Evolutionary conservation across 2,797 vertebrate species (phyloP).

Genomic region (Poeciliopsis presidionis): DNA sequence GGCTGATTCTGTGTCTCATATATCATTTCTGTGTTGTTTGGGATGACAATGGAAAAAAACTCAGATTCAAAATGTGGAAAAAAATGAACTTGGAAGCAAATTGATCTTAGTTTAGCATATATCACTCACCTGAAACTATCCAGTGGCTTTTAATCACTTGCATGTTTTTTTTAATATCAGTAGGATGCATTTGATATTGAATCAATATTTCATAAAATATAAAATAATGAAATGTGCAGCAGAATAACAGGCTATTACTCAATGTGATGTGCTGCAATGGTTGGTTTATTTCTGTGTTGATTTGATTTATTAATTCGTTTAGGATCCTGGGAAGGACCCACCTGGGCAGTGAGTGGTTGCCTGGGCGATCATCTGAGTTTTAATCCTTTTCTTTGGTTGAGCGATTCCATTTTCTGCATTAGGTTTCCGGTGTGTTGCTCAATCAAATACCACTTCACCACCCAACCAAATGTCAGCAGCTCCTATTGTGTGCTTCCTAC

Average conservation of each 20-base stretch:
- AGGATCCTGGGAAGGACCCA: constrained; percentile 11
- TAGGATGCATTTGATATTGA: background rate
- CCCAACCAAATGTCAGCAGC: constrained; percentile 31
- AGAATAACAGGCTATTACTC: background rate
- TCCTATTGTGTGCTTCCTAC: constrained; percentile 32
- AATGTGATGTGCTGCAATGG: background rate
- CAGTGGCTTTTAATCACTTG: background rate
- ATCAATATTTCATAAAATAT: background rate
- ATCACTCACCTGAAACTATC: background rate
- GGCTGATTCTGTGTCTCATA: too few species aligned
- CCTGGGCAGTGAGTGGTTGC: constrained; percentile 24
- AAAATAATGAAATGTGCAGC: background rate
- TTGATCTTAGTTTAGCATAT: background rate
- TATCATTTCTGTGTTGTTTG: too few species aligned
- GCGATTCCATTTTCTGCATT: constrained; percentile 32
- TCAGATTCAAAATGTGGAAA: too few species aligned
- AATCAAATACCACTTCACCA: background rate
- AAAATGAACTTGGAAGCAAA: background rate
- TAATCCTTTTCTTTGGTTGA: constrained; percentile 25
- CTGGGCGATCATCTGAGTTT: constrained; percentile 44
- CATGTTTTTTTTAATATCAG: background rate
- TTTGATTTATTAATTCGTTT: constrained; percentile 17
- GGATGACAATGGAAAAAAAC: too few species aligned
- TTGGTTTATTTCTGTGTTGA: constrained; percentile 17
- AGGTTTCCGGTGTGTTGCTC: background rate